Evolutionary conservation across 2,113 vertebrate species (phyloP).

Genomic region (Strix uralensis): DNA sequence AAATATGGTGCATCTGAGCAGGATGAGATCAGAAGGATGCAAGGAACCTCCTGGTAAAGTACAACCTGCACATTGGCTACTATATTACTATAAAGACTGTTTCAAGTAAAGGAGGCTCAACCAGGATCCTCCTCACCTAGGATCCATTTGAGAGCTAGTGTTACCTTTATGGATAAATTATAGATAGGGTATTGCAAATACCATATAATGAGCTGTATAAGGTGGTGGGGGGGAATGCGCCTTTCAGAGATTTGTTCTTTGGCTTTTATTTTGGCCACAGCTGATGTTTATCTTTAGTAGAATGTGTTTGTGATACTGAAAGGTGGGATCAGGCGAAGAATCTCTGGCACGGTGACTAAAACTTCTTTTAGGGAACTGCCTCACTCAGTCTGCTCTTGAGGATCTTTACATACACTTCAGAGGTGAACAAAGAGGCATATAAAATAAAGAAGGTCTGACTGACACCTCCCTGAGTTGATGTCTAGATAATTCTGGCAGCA

Average conservation of each 20-base stretch:
- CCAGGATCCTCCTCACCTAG: background rate
- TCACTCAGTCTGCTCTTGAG: background rate
- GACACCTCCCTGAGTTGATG: background rate
- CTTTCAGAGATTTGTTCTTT: background rate
- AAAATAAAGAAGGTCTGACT: background rate
- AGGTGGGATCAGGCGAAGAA: background rate
- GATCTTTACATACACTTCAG: background rate
- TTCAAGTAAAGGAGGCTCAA: background rate
- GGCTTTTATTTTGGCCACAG: background rate
- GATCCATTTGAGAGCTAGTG: background rate
- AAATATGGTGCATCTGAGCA: background rate
- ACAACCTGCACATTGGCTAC: accelerated
- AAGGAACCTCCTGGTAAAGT: background rate
- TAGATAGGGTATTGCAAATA: background rate
- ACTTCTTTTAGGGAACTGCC: background rate
- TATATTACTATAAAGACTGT: background rate
- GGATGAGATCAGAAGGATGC: background rate
- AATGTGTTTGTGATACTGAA: background rate
- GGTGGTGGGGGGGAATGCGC: too few relatives aligned
- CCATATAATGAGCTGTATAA: background rate
- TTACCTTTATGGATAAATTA: background rate
- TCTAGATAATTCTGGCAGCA: background rate
- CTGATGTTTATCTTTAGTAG: background rate
- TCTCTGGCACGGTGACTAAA: background rate
- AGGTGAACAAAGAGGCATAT: background rate